Conservation (phyloP, 2,888 invertebrate species). For the Rhorus exstirpatorius region DNA sequence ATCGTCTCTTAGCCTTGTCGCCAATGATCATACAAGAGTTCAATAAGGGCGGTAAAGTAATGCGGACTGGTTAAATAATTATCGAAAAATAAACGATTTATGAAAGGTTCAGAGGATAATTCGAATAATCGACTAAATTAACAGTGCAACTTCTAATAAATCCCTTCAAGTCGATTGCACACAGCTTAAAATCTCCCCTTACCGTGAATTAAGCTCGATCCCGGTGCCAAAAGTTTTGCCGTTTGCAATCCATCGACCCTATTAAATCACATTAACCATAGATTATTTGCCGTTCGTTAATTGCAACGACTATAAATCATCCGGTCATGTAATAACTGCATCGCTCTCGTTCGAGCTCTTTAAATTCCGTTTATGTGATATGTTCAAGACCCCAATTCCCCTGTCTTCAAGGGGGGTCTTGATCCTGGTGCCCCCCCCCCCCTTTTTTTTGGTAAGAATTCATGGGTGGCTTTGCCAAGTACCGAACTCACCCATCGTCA, state of each 20-base stretch:
- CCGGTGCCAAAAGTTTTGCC: neutral
- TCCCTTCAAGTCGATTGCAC: neutral
- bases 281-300: slow-evolving; percentile 1
- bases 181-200: neutral
- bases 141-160: neutral
- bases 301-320: slow-evolving; percentile 49
- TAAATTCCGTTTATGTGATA: slow-evolving; percentile 24
- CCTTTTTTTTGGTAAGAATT: slow-evolving; percentile 42
- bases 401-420: slow-evolving; percentile 27
- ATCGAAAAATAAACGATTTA: no score
- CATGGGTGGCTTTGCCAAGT: slow-evolving; percentile 42
- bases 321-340: slow-evolving; percentile 26
- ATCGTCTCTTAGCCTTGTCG: no score
- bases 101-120: no score
- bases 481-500: slow-evolving; percentile 23
- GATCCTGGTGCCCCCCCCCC: slow-evolving; percentile 10
- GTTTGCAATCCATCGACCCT: neutral
- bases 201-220: neutral
- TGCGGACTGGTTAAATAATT: no score
- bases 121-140: no score
- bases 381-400: slow-evolving; percentile 28
- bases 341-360: neutral
- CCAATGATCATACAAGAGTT: no score
- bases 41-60: no score
- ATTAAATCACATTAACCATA: slow-evolving; percentile 17